phyloP scores from a whole-genome alignment of 2,113 vertebrate species.

The Poecile atricapillus region DNA sequence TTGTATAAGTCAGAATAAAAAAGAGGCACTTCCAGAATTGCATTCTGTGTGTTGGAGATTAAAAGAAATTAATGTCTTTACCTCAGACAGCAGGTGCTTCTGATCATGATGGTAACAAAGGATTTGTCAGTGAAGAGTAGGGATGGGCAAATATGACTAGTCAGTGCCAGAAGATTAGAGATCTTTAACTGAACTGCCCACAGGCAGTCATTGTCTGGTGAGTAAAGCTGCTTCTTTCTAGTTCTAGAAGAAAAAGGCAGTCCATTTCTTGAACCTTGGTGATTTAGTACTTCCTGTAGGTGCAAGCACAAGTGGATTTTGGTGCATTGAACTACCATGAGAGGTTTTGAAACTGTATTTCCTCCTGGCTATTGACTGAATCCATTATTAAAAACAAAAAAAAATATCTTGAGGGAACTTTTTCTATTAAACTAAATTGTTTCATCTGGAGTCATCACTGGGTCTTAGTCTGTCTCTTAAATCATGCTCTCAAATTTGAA shows the following conservation, averaged over 20 bases:
- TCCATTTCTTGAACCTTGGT: accelerated
- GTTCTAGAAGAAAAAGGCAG: neutral
- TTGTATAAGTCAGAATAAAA: neutral
- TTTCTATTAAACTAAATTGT: neutral
- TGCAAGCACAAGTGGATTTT: neutral
- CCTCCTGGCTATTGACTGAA: neutral
- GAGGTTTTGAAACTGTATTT: neutral
- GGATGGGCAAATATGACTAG: neutral
- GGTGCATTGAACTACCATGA: neutral
- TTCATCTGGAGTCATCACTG: neutral
- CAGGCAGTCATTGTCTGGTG: neutral
- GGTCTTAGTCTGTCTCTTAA: neutral
- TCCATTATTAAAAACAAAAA: neutral
- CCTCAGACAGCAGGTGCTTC: neutral
- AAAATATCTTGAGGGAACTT: neutral
- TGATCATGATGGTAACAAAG: neutral
- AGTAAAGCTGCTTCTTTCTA: neutral
- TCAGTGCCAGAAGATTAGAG: neutral
- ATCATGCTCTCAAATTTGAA: neutral
- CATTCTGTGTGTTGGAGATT: neutral
- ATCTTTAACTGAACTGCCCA: neutral
- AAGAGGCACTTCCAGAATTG: neutral
- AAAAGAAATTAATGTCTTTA: neutral
- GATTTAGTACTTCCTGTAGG: neutral
- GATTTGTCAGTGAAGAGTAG: neutral